phyloP scores from a whole-genome alignment of 2,113 vertebrate species.

The Pionites leucogaster region DNA sequence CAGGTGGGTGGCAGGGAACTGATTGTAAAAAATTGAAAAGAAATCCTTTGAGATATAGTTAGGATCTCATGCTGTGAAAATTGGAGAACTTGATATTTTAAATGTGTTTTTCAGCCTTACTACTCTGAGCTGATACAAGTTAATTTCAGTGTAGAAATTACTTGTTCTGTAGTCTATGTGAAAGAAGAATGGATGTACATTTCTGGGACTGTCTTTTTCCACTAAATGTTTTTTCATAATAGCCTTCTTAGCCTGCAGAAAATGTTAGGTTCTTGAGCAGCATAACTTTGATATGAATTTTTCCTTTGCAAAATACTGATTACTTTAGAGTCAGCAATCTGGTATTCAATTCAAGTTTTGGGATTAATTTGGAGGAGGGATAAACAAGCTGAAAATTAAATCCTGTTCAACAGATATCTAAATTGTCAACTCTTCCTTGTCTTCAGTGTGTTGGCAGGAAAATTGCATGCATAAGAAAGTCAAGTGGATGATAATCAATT shows the following conservation, averaged over 20 bases:
- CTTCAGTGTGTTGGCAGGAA: background rate
- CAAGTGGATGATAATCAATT: background rate
- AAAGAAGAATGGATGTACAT: background rate
- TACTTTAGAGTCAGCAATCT: background rate
- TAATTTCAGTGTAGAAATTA: background rate
- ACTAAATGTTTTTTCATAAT: background rate
- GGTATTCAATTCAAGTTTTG: background rate
- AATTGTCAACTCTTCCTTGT: background rate
- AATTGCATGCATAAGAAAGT: background rate
- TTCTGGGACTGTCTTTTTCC: background rate
- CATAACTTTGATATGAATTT: background rate
- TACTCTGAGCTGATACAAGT: background rate
- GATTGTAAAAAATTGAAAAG: background rate
- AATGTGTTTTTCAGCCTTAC: background rate
- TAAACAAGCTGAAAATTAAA: background rate
- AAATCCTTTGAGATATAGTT: background rate
- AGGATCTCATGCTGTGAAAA: background rate
- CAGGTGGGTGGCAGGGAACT: background rate
- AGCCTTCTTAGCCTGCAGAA: background rate
- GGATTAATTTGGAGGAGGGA: background rate
- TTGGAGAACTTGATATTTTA: background rate
- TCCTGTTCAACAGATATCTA: background rate
- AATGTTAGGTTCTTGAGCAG: background rate
- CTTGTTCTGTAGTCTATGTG: background rate
- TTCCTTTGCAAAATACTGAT: background rate